Percentiles rank a stretch among this genome's conserved stretches.
Conservation (phyloP, 1,140 invertebrate genomes). For the Zeugodacus cucurbitae region DNA sequence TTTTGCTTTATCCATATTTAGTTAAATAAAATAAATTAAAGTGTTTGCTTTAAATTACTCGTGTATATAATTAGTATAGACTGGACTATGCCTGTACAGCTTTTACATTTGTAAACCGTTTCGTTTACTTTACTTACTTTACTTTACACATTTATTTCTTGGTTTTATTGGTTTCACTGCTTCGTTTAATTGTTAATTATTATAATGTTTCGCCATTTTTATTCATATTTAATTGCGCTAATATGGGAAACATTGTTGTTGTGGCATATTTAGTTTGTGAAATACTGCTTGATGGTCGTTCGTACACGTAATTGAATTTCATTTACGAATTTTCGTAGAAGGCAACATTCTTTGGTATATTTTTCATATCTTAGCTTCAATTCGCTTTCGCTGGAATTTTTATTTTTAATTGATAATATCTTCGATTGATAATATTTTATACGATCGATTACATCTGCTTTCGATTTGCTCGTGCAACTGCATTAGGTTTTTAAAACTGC, state of each 20-base stretch:
- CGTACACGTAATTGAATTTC: neutral
- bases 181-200: neutral
- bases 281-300: too few species aligned
- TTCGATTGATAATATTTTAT: too few species aligned
- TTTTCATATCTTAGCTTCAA: neutral
- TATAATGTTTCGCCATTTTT: neutral
- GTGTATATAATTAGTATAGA: neutral
- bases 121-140: neutral
- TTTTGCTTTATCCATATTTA: neutral
- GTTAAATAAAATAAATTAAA: slow-evolving; percentile 17
- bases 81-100: neutral
- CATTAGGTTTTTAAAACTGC: too few species aligned
- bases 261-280: too few species aligned
- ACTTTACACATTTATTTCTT: neutral
- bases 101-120: neutral
- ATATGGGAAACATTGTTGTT: neutral
- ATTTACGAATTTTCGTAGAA: neutral
- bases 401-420: too few species aligned
- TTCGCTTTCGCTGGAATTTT: neutral
- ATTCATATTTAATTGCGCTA: neutral
- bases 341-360: slow-evolving; percentile 24
- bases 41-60: neutral
- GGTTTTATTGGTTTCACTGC: neutral
- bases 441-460: too few species aligned
- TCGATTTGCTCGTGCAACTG: too few species aligned